phyloP scores from a whole-genome alignment of 2,797 vertebrate species.

The Cygnus olor region DNA sequence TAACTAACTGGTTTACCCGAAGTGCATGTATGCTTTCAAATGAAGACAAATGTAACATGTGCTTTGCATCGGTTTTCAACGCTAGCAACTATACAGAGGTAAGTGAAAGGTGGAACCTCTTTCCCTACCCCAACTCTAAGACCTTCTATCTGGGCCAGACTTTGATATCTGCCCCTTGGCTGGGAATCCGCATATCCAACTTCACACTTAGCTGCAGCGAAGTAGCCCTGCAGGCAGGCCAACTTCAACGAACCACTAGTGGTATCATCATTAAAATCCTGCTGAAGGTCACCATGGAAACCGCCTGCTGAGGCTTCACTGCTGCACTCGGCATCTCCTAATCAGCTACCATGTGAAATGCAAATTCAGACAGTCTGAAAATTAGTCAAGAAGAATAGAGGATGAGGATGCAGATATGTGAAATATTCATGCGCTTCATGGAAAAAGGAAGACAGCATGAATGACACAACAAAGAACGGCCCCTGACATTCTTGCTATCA shows the following conservation, averaged over 20 bases:
- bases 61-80: conserved; percentile 51
- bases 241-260: conserved; percentile 84
- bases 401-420: conserved; percentile 95
- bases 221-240: conserved; percentile 87
- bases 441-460: conserved; percentile 87
- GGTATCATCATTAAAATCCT: conserved; percentile 92
- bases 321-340: conserved; percentile 86
- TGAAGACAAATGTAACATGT: neutral
- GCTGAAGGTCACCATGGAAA: conserved; percentile 96
- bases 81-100: conserved; percentile 38
- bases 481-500: conserved; percentile 94
- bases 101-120: conserved; percentile 63
- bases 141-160: conserved; percentile 79
- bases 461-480: conserved; percentile 99
- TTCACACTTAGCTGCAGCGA: conserved; percentile 86
- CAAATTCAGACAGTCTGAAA: conserved; percentile 98
- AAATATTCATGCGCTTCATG: conserved; percentile 97
- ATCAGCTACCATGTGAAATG: conserved; percentile 95
- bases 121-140: conserved; percentile 73
- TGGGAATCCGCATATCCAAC: conserved; percentile 79
- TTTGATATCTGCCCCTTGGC: conserved; percentile 80
- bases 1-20: conserved; percentile 6
- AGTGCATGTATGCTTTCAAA: neutral
- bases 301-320: conserved; percentile 89
- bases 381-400: conserved; percentile 95